phyloP scores from a whole-genome alignment of 2,888 invertebrate genomes.

The Siphlonurus alternatus region DNA sequence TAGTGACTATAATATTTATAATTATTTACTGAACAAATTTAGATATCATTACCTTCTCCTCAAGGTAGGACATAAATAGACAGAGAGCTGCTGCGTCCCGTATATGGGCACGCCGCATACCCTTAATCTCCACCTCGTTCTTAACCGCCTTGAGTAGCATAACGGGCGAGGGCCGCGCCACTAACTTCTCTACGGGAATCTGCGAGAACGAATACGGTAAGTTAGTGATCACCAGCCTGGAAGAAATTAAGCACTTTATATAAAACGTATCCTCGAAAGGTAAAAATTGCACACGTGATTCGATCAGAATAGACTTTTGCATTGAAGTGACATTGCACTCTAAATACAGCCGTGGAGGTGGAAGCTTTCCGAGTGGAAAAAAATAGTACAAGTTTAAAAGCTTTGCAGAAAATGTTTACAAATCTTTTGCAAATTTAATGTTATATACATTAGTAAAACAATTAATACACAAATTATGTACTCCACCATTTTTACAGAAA shows the following conservation, averaged over 20 bases:
- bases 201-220: not conserved
- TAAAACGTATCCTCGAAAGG: too few species aligned
- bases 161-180: conserved; percentile 59
- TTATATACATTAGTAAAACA: too few species aligned
- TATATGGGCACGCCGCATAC: conserved; percentile 72
- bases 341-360: too few species aligned
- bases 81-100: conserved; percentile 81
- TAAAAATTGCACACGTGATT: too few species aligned
- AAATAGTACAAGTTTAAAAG: too few species aligned
- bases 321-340: too few species aligned
- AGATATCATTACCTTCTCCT: conserved; percentile 42
- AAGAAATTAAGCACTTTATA: too few species aligned
- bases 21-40: not conserved
- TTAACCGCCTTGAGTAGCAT: conserved; percentile 75
- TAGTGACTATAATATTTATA: not conserved
- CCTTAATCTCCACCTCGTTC: conserved; percentile 57
- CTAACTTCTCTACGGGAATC: conserved; percentile 36
- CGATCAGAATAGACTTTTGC: not conserved
- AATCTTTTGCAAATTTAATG: too few species aligned
- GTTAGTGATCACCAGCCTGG: too few species aligned
- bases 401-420: too few species aligned
- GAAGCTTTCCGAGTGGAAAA: too few species aligned
- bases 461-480: not conserved
- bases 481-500: not conserved
- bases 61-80: conserved; percentile 61